These are phyloP conservation scores for Anniella stebbinsi DNA, from an alignment of 2,797 vertebrate species.

Conservation along the genomic window DNA sequence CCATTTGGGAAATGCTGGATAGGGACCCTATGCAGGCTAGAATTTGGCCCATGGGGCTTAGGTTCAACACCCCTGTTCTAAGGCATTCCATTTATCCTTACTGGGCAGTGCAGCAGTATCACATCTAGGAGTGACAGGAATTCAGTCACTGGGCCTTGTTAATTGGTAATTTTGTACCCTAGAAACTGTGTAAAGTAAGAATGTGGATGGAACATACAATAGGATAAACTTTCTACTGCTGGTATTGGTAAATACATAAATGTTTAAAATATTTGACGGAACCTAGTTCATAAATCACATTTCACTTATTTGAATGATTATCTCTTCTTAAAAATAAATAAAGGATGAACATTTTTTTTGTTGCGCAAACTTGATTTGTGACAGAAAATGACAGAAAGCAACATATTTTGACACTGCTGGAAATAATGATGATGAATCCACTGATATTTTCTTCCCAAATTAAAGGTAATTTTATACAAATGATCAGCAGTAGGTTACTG, in stretches of 20 bases:
- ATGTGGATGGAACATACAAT: background rate
- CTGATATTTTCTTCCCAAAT: background rate
- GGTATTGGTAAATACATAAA: background rate
- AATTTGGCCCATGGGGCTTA: no score
- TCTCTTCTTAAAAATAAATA: background rate
- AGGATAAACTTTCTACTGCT: background rate
- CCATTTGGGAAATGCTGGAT: no score
- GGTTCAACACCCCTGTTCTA: background rate
- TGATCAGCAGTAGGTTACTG: background rate
- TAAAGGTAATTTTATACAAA: background rate
- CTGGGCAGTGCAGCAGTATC: background rate
- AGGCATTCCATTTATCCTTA: background rate
- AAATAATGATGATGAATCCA: background rate
- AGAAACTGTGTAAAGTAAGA: background rate
- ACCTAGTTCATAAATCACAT: background rate
- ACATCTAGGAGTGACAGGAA: background rate
- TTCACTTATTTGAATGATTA: background rate
- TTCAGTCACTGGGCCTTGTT: background rate
- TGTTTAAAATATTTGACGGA: background rate
- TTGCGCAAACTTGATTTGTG: background rate
- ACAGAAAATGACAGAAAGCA: conserved; percentile 2
- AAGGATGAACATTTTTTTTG: background rate
- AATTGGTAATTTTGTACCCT: background rate
- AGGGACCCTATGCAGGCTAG: no score
- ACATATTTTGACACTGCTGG: background rate